Conservation (phyloP, 2,797 vertebrate species). For the Scyliorhinus canicula region DNA sequence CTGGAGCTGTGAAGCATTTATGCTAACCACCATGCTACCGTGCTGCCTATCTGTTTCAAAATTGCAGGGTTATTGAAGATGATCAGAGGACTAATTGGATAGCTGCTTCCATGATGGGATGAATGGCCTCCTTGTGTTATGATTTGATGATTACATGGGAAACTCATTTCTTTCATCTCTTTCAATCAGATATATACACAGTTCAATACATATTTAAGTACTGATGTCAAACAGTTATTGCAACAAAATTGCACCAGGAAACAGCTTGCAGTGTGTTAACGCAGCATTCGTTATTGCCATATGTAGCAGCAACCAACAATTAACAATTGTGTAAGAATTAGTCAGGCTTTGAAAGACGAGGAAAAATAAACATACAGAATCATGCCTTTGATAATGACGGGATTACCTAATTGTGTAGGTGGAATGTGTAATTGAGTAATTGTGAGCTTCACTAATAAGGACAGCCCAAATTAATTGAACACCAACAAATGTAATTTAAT, state of each 20-base stretch:
- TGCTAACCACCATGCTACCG: too few species aligned
- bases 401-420: neutral
- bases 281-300: neutral
- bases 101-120: neutral
- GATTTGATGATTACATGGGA: neutral
- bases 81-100: neutral
- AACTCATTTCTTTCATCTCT: neutral
- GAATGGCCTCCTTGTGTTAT: neutral
- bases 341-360: neutral
- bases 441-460: neutral
- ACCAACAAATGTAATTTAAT: neutral
- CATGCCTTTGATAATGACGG: neutral
- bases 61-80: neutral
- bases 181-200: neutral
- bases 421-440: neutral
- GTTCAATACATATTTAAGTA: neutral
- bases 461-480: neutral
- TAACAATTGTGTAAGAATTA: conserved; percentile 9
- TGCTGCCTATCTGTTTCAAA: too few species aligned
- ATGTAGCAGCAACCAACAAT: neutral
- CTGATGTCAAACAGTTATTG: neutral
- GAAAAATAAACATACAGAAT: neutral
- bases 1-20: too few species aligned
- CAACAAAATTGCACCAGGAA: neutral
- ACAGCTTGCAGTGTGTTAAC: neutral